Evolutionary conservation across 1,140 invertebrate species (phyloP), one percentile per base, ranked within the genome.

Genomic region (Helicoverpa zea): DNA sequence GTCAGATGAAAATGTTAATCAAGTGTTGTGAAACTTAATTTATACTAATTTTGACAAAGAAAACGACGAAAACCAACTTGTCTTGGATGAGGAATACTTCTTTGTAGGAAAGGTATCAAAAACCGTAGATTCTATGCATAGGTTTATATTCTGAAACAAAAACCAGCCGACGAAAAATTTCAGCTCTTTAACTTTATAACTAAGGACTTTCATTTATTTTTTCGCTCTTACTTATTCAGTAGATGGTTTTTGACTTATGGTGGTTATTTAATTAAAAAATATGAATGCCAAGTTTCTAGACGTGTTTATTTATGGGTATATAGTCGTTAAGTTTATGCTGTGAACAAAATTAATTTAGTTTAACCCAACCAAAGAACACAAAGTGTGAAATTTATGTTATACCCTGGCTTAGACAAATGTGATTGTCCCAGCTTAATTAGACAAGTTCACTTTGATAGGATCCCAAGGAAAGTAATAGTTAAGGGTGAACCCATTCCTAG

Each of bases 391-490:
- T 43, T 64, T 64, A 64, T 30, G 61, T 30, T 13, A 64, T 43
- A 30, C 30, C 66, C 23, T 70, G 49, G 47, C 66, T 3, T 73
- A 73, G n/a, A 58, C 29, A 43, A 73, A 73, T 58, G 30, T 73
- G 52, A 73, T 58, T 56, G 70, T 29, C 2, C 11, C 56, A 0
- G 3, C 4, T 56, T 73, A 73, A 73, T 73, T 58, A 35, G 52
- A 16, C 7, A 58, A 73, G 51, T 73, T 73, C 52, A 47, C 0
- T 68, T 51, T 49, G 9, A 54, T 52, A 58, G 49, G 52, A 9
- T 10, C 13, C 18, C 13, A 30, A n/a, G 47, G 35, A 29, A 54
- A 59, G 23, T 59, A 59, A 51, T 56, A 73, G 70, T 73, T 35
- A 56, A 43, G 51, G 29, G 52, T 59, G 23, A 13, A 59, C 18